Base-by-base conservation (phyloP, 2,888 invertebrate genomes). In the Leptogaster cylindrica region DNA sequence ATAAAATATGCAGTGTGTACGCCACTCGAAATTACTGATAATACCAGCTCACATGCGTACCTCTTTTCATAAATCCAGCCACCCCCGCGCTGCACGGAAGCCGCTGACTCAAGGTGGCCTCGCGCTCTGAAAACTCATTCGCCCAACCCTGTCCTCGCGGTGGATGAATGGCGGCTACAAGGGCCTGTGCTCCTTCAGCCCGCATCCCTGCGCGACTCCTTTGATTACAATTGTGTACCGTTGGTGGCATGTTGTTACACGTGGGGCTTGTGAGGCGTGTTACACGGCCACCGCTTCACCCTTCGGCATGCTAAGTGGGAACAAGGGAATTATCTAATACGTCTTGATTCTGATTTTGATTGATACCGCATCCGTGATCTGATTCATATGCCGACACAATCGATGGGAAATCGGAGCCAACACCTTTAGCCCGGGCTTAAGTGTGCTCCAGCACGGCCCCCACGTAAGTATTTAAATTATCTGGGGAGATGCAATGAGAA, bases 21-120 rank as follows among this genome's bases (percentile, higher is more conserved):
- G 65, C 41, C 65, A 65, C 28, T 65, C 28, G 52, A 41, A 51
- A 65, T 65, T 52, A 65, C 23, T 52, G 65, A 51, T 65, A 65
- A 65, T 65, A 52, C 65, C 52, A 39, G 41, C 65, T 65, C 65
- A 65, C 44, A 65, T 65, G 65, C 65, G 65, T 65, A 39, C 39
- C 23, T 41, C 41, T 28, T 39, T 28, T 41, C 50, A 65, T 65
- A 65, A 65, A 65, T 65, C 27, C 51, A 18, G 25, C 16, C n/a
- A 50, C 50, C 10, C 14, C 5, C 8, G 18, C 12, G 51, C 23
- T 36, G 23, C 65, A 39, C 25, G 27, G 65, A 10, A 50, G 50
- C 50, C 23, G 55, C 36, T 23, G 20, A 23, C 36, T 58, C 41
- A 41, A 25, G 58, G 10, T 39, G 14, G 31, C 55, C 33, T 20